These are phyloP conservation scores for Epizoanthus fatuus DNA, from an alignment of 92 coral and sea anemone genomes.

Conservation along the genomic window DNA sequence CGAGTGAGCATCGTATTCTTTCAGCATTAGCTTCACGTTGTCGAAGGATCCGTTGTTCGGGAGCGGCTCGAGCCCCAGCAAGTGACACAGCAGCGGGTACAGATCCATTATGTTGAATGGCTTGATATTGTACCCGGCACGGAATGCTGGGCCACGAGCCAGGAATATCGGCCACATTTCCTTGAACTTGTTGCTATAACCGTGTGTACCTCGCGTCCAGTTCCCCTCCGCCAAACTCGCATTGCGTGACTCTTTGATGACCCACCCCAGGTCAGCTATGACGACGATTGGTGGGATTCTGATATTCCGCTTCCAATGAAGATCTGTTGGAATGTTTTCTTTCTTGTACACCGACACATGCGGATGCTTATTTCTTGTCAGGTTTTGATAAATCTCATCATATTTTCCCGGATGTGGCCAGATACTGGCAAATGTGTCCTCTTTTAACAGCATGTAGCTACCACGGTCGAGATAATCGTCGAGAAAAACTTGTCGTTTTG, in stretches of 20 bases:
- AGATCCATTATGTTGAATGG: slow-evolving; percentile 74
- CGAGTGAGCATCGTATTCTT: too few species aligned
- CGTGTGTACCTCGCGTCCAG: slow-evolving; percentile 65
- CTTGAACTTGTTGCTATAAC: slow-evolving; percentile 61
- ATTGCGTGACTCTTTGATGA: slow-evolving; percentile 10
- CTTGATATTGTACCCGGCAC: slow-evolving; percentile 49
- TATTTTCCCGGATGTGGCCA: slow-evolving; percentile 65
- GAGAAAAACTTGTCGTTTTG: slow-evolving; percentile 39
- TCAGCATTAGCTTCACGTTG: slow-evolving; percentile 67
- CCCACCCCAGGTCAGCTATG: slow-evolving; percentile 83
- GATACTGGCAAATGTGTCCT: not conserved
- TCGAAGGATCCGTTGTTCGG: slow-evolving; percentile 87
- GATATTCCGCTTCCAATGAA: slow-evolving; percentile 63
- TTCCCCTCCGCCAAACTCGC: not conserved
- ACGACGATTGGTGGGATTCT: slow-evolving; percentile 81
- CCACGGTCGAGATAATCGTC: slow-evolving; percentile 45
- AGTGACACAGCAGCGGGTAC: slow-evolving; percentile 78
- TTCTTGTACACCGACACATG: slow-evolving; percentile 76
- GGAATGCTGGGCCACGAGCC: slow-evolving; percentile 92
- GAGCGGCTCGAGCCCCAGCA: slow-evolving; percentile 70
- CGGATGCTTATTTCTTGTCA: slow-evolving; percentile 56
- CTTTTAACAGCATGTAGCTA: not conserved
- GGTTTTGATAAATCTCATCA: slow-evolving; percentile 55
- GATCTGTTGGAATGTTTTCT: slow-evolving; percentile 69
- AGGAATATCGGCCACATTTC: slow-evolving; percentile 79